Base-by-base conservation (phyloP, 2,888 invertebrate species). In the Griposia aprilina region DNA sequence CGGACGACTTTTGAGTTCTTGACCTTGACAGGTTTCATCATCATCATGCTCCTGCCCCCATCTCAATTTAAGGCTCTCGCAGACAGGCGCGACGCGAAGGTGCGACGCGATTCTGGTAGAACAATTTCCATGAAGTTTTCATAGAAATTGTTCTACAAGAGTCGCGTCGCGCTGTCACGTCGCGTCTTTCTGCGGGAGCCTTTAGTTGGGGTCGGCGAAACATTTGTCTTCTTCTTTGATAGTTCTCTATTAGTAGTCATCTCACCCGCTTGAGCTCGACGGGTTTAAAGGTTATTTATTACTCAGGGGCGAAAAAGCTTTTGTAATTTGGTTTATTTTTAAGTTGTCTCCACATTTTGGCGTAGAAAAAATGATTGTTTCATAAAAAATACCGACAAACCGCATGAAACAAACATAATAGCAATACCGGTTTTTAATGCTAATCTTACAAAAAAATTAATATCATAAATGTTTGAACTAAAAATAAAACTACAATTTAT, bases 391-490 rank as follows among this genome's bases (percentile, higher is more conserved):
- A 17, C 1, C 0, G 1, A 17, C 5, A 48, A n/a, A 78, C 45
- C 30, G 72, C 52, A 62, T 80, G n/a, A n/a, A n/a, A n/a, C n/a
- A n/a, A n/a, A n/a, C n/a, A 6, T 30, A 3, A 5, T 5, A 60
- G 26, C 52, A 80, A 80, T 71, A 80, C 62, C 26, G 13, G 0
- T 23, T 45, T 62, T 26, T 10, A 62, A 55, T 55, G 48, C 45
- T 45, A 59, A 48, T 30, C 23, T 7, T 3, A 41, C 8, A 52
- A 72, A 62, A 70, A 57, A 6, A n/a, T n/a, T 1, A 17, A 1
- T 5, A 72, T 36, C 17, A 50, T 17, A 65, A 65, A 66, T 23
- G 2, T 11, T 15, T n/a, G 23, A 11, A n/a, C n/a, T 26, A 45
- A 55, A 69, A 48, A 48, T 36, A 71, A 62, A 62, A 30, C 52